phyloP scores from a whole-genome alignment of 1,140 invertebrate species.

The Pseudachorutes palmiensis region DNA sequence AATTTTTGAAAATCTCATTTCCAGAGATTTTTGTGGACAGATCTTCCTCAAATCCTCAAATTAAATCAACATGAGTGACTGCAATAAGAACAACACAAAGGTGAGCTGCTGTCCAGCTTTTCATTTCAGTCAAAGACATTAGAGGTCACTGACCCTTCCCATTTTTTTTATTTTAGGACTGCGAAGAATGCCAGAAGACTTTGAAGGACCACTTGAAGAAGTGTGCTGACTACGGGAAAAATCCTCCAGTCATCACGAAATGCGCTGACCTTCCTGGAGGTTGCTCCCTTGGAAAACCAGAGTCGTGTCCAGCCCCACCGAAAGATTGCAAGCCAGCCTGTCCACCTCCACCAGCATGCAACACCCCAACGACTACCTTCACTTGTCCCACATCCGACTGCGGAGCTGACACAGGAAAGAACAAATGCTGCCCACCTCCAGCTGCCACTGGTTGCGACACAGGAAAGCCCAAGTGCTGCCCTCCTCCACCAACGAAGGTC shows the following conservation, averaged over 20 bases:
- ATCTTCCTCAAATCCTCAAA: background rate
- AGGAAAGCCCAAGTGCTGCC: background rate
- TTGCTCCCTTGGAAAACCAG: background rate
- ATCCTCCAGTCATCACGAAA: background rate
- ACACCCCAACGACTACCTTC: constrained; percentile 17
- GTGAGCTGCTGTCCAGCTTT: background rate
- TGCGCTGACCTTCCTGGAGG: background rate
- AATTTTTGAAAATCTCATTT: too few species aligned
- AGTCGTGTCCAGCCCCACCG: constrained; percentile 17
- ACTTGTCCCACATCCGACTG: constrained; percentile 16
- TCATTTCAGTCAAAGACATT: background rate
- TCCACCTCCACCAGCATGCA: constrained; percentile 12
- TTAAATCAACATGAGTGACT: constrained; percentile 16
- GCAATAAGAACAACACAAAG: background rate
- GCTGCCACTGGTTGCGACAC: background rate
- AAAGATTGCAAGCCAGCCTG: background rate
- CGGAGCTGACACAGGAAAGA: background rate
- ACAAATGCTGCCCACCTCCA: background rate
- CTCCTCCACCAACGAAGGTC: constrained; percentile 1
- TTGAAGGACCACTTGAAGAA: background rate
- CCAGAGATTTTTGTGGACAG: too few species aligned
- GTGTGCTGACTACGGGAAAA: constrained; percentile 1
- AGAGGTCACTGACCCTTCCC: background rate
- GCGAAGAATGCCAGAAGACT: background rate
- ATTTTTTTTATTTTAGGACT: background rate